These are phyloP conservation scores for Siniperca obscura DNA, from an alignment of 2,797 vertebrate species.

Conservation along the genomic window DNA sequence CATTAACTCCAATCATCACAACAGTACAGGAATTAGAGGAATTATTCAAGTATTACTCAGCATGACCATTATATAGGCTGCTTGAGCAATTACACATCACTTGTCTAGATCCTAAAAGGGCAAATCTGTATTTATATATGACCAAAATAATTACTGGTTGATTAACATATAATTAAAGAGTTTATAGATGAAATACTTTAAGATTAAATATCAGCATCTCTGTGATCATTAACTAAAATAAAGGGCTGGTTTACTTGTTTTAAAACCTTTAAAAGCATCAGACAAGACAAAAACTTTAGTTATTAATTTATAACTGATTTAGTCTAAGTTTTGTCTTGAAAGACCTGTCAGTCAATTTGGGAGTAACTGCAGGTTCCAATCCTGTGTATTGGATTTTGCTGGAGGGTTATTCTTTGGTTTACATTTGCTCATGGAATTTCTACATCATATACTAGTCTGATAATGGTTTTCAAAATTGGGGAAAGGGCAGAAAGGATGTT, in stretches of 20 bases:
- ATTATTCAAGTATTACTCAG: not conserved
- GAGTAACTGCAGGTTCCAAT: not conserved
- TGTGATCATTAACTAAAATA: not conserved
- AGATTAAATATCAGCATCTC: not conserved
- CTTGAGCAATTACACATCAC: not conserved
- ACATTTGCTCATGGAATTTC: constrained; percentile 38
- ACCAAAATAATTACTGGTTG: not conserved
- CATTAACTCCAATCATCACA: not conserved
- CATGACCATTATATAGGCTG: not conserved
- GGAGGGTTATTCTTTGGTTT: not conserved
- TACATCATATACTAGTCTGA: constrained; percentile 27
- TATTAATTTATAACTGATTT: not conserved
- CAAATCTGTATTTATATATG: not conserved
- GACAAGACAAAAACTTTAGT: too few relatives aligned
- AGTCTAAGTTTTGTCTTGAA: not conserved
- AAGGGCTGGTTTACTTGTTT: not conserved
- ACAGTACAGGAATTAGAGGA: not conserved
- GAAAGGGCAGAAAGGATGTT: constrained; percentile 53
- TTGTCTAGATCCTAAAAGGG: not conserved
- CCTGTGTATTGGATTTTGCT: not conserved
- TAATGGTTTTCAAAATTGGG: constrained; percentile 52
- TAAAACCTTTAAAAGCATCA: not conserved
- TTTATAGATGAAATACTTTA: not conserved
- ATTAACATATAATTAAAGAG: not conserved
- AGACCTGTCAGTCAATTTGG: not conserved